Evolutionary conservation across 2,888 invertebrate genomes (phyloP).

Genomic region (Buathra laborator): DNA sequence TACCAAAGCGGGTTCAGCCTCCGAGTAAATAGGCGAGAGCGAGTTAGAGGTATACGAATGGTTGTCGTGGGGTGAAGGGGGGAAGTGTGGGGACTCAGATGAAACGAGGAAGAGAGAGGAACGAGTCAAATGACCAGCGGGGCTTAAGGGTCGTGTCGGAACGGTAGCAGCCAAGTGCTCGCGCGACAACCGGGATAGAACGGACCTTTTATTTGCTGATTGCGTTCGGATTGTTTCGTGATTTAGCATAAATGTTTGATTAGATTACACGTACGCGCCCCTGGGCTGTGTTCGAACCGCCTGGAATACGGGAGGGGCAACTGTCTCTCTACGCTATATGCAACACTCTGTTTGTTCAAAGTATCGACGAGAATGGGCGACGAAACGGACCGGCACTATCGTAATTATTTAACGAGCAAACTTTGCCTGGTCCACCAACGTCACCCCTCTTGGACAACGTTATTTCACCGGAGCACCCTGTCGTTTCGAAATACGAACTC

Average conservation of each 20-base stretch:
- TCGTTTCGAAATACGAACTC: constrained; percentile 18
- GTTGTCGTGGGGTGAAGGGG: constrained; percentile 1
- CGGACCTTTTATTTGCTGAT: constrained; percentile 85
- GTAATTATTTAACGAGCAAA: constrained; percentile 80
- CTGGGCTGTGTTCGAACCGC: constrained; percentile 52
- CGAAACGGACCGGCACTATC: constrained; percentile 76
- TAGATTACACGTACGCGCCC: constrained; percentile 79
- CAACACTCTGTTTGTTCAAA: constrained; percentile 75
- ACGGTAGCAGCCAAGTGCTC: constrained; percentile 63
- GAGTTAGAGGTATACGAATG: constrained; percentile 15
- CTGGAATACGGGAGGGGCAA: constrained; percentile 20
- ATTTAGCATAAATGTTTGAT: constrained; percentile 86
- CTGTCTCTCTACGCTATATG: constrained; percentile 21
- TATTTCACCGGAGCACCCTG: constrained; percentile 21
- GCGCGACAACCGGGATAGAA: constrained; percentile 52
- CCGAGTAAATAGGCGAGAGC: constrained; percentile 81
- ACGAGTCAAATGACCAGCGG: constrained; percentile 85
- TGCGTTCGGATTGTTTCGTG: constrained; percentile 85
- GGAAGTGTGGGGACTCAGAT: constrained; percentile 23
- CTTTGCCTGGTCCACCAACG: constrained; percentile 58
- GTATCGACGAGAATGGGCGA: constrained; percentile 75
- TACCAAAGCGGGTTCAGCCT: constrained; percentile 74
- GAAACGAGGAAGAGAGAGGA: constrained; percentile 71
- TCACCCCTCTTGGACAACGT: constrained; percentile 32
- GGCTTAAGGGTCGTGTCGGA: constrained; percentile 80